phyloP scores from a whole-genome alignment of 2,888 invertebrate species.

The Nasonia oneida region DNA sequence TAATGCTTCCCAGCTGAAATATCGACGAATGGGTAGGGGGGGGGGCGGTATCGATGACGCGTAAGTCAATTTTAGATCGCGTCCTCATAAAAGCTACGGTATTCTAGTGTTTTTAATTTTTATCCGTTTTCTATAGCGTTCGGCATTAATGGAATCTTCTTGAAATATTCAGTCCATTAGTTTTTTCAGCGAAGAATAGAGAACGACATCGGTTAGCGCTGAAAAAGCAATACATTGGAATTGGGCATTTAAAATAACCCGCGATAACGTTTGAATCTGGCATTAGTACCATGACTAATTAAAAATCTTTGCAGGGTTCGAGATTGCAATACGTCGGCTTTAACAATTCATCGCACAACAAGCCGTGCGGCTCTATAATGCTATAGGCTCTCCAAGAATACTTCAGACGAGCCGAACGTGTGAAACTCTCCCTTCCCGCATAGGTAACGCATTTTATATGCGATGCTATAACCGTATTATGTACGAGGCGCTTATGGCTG shows the following conservation, averaged over 20 bases:
- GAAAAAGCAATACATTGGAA: neutral
- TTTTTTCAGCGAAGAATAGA: neutral
- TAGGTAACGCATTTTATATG: conserved; percentile 23
- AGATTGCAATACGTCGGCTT: neutral
- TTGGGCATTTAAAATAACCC: too few relatives aligned
- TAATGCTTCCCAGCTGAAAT: neutral
- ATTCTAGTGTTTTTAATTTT: neutral
- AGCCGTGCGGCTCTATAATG: neutral
- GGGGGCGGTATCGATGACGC: too few relatives aligned
- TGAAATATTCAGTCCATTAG: too few relatives aligned
- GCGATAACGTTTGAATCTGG: neutral
- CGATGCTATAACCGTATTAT: conserved; percentile 15
- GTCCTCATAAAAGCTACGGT: neutral
- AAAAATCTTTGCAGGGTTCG: neutral
- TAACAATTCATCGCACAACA: neutral
- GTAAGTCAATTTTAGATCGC: too few relatives aligned
- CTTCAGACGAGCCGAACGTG: conserved; percentile 2
- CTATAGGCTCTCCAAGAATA: conserved; percentile 18
- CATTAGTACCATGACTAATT: neutral
- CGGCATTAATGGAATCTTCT: too few relatives aligned
- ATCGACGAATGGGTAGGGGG: neutral
- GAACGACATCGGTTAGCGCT: neutral
- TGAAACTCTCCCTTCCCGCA: neutral
- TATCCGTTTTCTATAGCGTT: neutral
- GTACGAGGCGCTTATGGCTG: neutral